These are phyloP conservation scores for Neodontobutis hainanensis DNA, from an alignment of 2,113 vertebrate genomes.

Conservation along the genomic window DNA sequence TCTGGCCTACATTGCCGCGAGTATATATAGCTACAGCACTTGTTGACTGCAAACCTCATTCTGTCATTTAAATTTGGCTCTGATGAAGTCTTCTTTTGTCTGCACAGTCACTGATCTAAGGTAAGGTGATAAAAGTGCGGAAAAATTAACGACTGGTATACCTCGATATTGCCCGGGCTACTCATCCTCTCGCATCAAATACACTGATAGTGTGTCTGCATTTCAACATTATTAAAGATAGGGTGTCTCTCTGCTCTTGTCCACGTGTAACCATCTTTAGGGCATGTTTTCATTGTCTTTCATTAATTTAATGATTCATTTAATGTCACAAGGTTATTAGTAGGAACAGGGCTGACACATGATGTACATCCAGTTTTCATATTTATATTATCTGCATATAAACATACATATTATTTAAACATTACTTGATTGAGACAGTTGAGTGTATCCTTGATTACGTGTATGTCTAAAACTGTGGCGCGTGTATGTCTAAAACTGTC, in stretches of 20 bases:
- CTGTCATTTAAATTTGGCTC: constrained; percentile 49
- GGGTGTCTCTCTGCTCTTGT: background rate
- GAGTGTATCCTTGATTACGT: background rate
- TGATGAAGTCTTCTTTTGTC: constrained; percentile 38
- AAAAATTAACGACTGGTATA: constrained; percentile 35
- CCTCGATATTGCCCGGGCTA: constrained; percentile 22
- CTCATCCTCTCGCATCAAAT: constrained; percentile 28
- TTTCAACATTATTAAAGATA: constrained; percentile 5
- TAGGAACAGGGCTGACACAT: constrained; percentile 4
- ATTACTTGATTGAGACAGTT: background rate
- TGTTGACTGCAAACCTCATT: constrained; percentile 45
- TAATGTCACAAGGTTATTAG: constrained; percentile 40
- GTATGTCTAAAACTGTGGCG: background rate
- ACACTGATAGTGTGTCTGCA: constrained; percentile 4
- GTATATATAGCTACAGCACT: constrained; percentile 36
- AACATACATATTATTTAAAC: too few species aligned
- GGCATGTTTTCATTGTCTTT: background rate
- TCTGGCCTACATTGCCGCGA: constrained; percentile 37
- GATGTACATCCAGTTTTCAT: constrained; percentile 24
- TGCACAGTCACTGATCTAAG: constrained; percentile 39
- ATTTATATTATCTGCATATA: constrained; percentile 9
- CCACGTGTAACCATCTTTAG: constrained; percentile 8
- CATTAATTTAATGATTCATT: constrained; percentile 31
- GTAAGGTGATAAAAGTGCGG: constrained; percentile 26
- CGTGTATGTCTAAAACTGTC: background rate